These are phyloP conservation scores for Odontocerum albicorne DNA, from an alignment of 2,888 invertebrate genomes.

Conservation along the genomic window DNA sequence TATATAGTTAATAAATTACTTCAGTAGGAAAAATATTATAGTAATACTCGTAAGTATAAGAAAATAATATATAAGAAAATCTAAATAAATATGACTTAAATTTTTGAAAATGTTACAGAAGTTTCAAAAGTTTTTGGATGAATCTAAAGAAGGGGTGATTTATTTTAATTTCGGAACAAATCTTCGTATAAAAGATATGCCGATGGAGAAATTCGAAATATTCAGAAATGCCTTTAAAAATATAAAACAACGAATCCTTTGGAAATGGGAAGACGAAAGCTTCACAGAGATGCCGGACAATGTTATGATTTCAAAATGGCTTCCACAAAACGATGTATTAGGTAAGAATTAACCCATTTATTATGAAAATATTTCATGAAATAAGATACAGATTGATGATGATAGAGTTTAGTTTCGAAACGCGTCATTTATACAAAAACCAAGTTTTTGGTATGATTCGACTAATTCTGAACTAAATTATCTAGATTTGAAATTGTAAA, in stretches of 20 bases:
- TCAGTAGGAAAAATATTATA: too few relatives aligned
- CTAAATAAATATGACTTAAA: too few relatives aligned
- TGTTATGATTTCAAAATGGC: conserved; percentile 62
- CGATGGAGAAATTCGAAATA: conserved; percentile 50
- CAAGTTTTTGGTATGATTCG: too few relatives aligned
- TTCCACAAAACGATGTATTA: conserved; percentile 68
- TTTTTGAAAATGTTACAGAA: conserved; percentile 56
- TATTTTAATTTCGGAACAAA: conserved; percentile 64
- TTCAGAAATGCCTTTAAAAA: conserved; percentile 60
- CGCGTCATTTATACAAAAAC: too few relatives aligned
- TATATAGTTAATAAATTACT: too few relatives aligned
- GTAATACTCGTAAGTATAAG: too few relatives aligned
- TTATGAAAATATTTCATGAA: too few relatives aligned
- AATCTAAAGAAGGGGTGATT: conserved; percentile 55
- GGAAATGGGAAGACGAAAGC: conserved; percentile 68
- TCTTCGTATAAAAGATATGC: conserved; percentile 55
- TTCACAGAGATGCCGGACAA: conserved; percentile 59
- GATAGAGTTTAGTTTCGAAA: too few relatives aligned
- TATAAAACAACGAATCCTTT: conserved; percentile 64
- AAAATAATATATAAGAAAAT: too few relatives aligned
- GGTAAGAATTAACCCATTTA: conserved; percentile 6
- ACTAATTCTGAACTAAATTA: too few relatives aligned
- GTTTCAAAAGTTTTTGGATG: conserved; percentile 54
- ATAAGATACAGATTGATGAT: too few relatives aligned
- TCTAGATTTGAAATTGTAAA: too few relatives aligned